Percentiles rank a stretch among this genome's conserved stretches.
These are phyloP conservation scores for Dissostichus mawsoni DNA, from an alignment of 2,113 vertebrate species.

Conservation along the genomic window DNA sequence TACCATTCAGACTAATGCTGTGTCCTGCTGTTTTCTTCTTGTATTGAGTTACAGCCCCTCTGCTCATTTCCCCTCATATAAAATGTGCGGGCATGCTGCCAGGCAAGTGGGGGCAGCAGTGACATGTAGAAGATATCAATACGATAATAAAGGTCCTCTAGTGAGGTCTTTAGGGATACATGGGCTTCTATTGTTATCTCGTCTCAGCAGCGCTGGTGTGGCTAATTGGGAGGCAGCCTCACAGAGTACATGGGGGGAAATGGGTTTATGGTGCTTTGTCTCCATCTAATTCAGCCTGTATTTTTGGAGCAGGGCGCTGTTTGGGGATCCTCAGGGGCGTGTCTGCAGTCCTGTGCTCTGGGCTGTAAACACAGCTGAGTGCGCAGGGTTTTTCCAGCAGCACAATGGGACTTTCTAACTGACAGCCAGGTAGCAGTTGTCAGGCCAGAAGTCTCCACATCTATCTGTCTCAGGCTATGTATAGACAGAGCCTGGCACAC, in stretches of 20 bases:
- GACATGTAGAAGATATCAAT: conserved; percentile 71
- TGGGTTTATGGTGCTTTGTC: conserved; percentile 48
- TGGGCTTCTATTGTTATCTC: conserved; percentile 74
- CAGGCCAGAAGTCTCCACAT: conserved; percentile 61
- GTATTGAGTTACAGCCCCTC: conserved; percentile 61
- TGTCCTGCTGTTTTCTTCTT: conserved; percentile 63
- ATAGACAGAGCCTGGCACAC: conserved; percentile 42
- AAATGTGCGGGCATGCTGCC: conserved; percentile 56
- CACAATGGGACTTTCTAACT: conserved; percentile 63
- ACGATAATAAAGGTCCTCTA: conserved; percentile 73
- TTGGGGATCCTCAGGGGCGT: conserved; percentile 37
- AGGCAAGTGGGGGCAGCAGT: conserved; percentile 62
- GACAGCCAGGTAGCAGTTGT: conserved; percentile 53
- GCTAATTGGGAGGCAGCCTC: conserved; percentile 69
- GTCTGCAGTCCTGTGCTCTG: conserved; percentile 37
- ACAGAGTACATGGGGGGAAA: conserved; percentile 35
- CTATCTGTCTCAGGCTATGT: conserved; percentile 60
- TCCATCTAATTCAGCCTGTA: conserved; percentile 42
- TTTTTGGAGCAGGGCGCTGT: conserved; percentile 30
- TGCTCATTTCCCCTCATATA: conserved; percentile 42
- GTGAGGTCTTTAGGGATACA: conserved; percentile 76
- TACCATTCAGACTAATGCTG: conserved; percentile 50
- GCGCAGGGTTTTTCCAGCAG: conserved; percentile 39
- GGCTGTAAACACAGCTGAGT: conserved; percentile 67
- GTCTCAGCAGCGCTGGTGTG: conserved; percentile 62